phyloP scores from a whole-genome alignment of 2,888 invertebrate genomes.

The Arctia plantaginis region DNA sequence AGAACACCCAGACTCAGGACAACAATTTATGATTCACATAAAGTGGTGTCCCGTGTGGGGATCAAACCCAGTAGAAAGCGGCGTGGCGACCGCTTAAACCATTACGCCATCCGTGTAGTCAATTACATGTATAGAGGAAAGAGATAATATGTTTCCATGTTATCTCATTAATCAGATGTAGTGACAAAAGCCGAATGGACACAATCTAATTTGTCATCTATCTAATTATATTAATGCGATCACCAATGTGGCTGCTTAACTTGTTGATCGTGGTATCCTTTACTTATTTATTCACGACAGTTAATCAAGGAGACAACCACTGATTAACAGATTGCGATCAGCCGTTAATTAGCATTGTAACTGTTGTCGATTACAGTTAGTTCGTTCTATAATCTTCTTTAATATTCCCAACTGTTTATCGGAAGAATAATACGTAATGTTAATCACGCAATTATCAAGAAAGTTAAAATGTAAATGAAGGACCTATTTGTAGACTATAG shows the following conservation, averaged over 20 bases:
- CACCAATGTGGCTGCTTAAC: conserved; percentile 12
- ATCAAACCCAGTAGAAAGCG: too few species aligned
- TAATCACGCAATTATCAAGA: too few species aligned
- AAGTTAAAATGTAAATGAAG: too few species aligned
- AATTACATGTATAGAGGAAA: background rate
- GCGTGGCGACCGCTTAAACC: too few species aligned
- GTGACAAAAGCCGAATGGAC: conserved; percentile 11
- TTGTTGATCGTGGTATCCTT: conserved; percentile 15
- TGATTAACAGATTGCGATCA: background rate
- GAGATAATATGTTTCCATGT: background rate
- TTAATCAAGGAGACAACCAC: conserved; percentile 13
- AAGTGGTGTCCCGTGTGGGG: too few species aligned
- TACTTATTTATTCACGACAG: conserved; percentile 9
- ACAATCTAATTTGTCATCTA: conserved; percentile 15
- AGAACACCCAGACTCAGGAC: too few species aligned
- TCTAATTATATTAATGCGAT: conserved; percentile 21
- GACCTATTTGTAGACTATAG: too few species aligned
- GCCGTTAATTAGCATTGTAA: background rate
- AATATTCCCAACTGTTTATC: background rate
- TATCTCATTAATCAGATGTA: conserved; percentile 6
- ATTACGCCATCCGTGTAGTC: too few species aligned
- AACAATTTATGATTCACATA: too few species aligned
- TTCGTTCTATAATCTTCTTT: too few species aligned
- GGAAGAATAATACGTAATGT: too few species aligned
- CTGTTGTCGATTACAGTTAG: background rate